A percentile compares a stretch with the other conserved stretches of the same genome.
Evolutionary conservation across 2,113 vertebrate genomes (phyloP).

Genomic region (Dipodomys spectabilis): DNA sequence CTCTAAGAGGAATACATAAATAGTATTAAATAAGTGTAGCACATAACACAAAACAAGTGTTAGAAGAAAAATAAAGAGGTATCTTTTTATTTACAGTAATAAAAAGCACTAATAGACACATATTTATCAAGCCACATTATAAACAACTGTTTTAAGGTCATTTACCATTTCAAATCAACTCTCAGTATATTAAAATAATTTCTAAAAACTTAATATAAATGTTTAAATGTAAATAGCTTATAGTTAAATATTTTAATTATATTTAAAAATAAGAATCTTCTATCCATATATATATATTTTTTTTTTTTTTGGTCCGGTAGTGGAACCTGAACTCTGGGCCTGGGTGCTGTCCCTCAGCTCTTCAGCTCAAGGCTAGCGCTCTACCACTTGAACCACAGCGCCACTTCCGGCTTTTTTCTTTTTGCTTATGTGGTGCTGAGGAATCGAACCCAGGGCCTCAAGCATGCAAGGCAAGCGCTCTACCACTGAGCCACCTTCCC

Average conservation of each 20-base stretch:
- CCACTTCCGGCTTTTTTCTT: too few relatives aligned
- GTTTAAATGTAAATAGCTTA: constrained; percentile 1
- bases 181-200: constrained; percentile 25
- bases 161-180: constrained; percentile 27
- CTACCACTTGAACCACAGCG: too few relatives aligned
- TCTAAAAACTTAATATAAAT: constrained; percentile 30
- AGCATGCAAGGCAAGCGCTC: too few relatives aligned
- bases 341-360: too few relatives aligned
- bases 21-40: constrained; percentile 9
- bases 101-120: not conserved
- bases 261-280: constrained; percentile 29
- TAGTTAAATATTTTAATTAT: constrained; percentile 29
- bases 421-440: too few relatives aligned
- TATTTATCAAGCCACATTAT: constrained; percentile 10
- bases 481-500: too few relatives aligned
- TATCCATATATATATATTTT: too few relatives aligned
- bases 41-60: not conserved
- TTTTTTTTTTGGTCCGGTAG: too few relatives aligned
- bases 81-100: not conserved
- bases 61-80: not conserved
- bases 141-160: constrained; percentile 22
- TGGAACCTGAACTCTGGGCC: too few relatives aligned
- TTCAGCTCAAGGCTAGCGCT: too few relatives aligned
- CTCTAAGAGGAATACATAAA: not conserved
- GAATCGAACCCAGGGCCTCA: too few relatives aligned